phyloP scores from a whole-genome alignment of 2,888 invertebrate species.

The Nomada flava region DNA sequence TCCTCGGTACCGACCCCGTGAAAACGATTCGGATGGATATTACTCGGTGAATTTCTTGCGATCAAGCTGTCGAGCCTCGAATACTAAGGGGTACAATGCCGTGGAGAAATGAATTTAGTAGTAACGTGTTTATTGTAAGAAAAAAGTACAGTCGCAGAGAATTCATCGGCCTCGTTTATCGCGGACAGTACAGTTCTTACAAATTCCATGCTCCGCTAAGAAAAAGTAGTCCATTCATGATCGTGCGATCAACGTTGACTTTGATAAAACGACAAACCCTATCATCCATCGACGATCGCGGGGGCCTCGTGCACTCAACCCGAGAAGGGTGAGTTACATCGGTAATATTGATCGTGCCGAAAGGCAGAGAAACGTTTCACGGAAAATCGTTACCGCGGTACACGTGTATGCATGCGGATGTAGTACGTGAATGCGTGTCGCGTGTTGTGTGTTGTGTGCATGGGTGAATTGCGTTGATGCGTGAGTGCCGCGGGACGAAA shows the following conservation, averaged over 20 bases:
- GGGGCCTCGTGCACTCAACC: not conserved
- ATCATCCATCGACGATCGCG: slow-evolving; percentile 2
- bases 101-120: too few relatives aligned
- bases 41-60: not conserved
- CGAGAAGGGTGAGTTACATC: slow-evolving; percentile 36
- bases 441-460: slow-evolving; percentile 1
- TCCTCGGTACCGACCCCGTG: slow-evolving; percentile 52
- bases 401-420: slow-evolving; percentile 40
- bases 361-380: slow-evolving; percentile 39
- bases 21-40: not conserved
- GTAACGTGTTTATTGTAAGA: too few relatives aligned
- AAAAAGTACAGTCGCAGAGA: not conserved
- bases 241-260: not conserved
- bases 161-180: not conserved
- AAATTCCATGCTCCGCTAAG: not conserved
- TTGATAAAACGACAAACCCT: not conserved
- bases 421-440: slow-evolving; percentile 25
- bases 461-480: slow-evolving; percentile 25
- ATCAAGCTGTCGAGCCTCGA: too few relatives aligned
- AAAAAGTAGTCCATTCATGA: not conserved
- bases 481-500: slow-evolving; percentile 35
- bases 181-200: not conserved
- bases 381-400: slow-evolving; percentile 60
- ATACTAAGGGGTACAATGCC: too few relatives aligned
- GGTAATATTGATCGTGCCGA: slow-evolving; percentile 45